phyloP scores from a whole-genome alignment of 92 coral and sea anemone genomes.

The Epizoanthus illoricatus region DNA sequence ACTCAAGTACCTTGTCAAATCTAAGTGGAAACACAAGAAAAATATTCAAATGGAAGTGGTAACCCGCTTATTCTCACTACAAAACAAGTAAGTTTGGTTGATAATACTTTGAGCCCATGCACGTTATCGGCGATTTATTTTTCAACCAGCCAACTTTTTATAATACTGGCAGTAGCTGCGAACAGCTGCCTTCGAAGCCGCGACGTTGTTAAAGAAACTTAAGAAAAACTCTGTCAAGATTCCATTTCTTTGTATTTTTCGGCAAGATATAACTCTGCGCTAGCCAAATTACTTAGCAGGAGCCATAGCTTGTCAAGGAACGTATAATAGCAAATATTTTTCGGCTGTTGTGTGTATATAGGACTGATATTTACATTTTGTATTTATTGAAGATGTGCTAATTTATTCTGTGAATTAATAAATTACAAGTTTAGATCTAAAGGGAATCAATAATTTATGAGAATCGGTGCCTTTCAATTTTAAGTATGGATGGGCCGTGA shows the following conservation, averaged over 20 bases:
- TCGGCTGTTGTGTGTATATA: slow-evolving; percentile 59
- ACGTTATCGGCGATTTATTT: neutral
- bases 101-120: neutral
- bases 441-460: slow-evolving; percentile 92
- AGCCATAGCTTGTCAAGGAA: slow-evolving; percentile 30
- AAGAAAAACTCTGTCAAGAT: neutral
- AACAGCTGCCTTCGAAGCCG: slow-evolving; percentile 26
- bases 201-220: neutral
- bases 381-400: slow-evolving; percentile 77
- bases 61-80: neutral
- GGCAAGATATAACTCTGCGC: neutral
- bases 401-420: slow-evolving; percentile 99
- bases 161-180: neutral
- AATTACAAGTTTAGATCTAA: slow-evolving; percentile 91
- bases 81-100: slow-evolving; percentile 26
- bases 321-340: slow-evolving; percentile 41
- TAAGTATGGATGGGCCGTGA: slow-evolving; percentile 56
- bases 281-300: neutral
- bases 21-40: slow-evolving; percentile 3
- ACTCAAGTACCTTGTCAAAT: neutral
- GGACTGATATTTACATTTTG: slow-evolving; percentile 75
- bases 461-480: slow-evolving; percentile 71
- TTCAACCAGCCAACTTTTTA: neutral
- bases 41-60: slow-evolving; percentile 10
- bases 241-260: neutral